Conservation (phyloP, 2,797 vertebrate species). For the Anguilla anguilla region DNA sequence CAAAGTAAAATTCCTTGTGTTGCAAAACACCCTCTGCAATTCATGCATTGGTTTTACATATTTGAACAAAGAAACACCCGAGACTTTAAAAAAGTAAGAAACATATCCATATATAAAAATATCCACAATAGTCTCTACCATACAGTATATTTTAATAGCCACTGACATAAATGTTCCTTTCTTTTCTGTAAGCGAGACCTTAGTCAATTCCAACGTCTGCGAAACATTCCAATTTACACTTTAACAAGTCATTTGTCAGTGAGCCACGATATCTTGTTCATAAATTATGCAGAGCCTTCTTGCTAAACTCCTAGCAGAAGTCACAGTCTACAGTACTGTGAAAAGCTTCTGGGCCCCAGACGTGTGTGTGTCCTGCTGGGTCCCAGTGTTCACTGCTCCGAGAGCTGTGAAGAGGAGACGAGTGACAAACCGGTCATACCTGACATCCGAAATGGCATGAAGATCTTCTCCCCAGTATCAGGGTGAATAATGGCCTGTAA, state of each 20-base stretch:
- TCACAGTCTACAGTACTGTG: neutral
- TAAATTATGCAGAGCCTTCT: neutral
- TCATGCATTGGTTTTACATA: neutral
- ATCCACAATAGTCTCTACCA: neutral
- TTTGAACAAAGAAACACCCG: neutral
- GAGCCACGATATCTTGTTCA: neutral
- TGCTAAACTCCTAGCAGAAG: neutral
- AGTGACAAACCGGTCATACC: slow-evolving; percentile 69
- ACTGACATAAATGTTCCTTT: neutral
- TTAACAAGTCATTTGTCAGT: neutral
- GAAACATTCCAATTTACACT: neutral
- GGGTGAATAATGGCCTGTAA: slow-evolving; percentile 92
- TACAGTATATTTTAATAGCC: neutral
- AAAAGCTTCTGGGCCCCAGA: neutral
- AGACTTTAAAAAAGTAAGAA: neutral
- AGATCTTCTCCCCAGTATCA: slow-evolving; percentile 91
- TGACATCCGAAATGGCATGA: slow-evolving; percentile 98
- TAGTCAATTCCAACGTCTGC: neutral
- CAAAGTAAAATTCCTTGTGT: neutral
- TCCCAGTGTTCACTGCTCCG: neutral
- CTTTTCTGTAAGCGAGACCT: neutral
- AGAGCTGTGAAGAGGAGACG: neutral
- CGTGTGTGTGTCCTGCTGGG: neutral
- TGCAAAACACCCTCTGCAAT: neutral
- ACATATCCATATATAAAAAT: neutral